Percentiles rank a stretch among this genome's conserved stretches.
These are phyloP conservation scores for Choloepus didactylus DNA, from an alignment of 2,797 vertebrate genomes.

Conservation along the genomic window DNA sequence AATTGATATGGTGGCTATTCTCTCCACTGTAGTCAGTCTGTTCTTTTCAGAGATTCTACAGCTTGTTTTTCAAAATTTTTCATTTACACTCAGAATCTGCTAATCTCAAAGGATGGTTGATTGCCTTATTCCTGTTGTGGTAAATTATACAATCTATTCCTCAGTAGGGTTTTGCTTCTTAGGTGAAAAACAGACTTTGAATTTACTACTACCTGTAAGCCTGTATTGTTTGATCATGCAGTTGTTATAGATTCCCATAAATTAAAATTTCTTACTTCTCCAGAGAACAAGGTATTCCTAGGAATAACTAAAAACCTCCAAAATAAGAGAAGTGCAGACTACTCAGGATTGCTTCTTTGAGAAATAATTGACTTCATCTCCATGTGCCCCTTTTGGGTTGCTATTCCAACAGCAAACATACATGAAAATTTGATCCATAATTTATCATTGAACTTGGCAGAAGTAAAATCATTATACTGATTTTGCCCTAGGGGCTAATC, in stretches of 20 bases:
- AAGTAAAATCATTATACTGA: neutral
- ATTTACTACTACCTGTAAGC: neutral
- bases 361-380: neutral
- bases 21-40: neutral
- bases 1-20: neutral
- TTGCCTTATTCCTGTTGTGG: constrained; percentile 27
- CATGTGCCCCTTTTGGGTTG: neutral
- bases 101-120: constrained; percentile 47
- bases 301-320: constrained; percentile 7
- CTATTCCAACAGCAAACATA: neutral
- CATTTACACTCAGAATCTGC: constrained; percentile 26
- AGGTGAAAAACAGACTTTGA: constrained; percentile 24
- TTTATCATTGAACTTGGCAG: neutral
- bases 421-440: neutral
- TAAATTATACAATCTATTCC: neutral
- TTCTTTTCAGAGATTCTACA: neutral
- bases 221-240: neutral
- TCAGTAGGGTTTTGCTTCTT: constrained; percentile 9
- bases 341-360: neutral
- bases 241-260: constrained; percentile 4
- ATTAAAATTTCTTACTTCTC: neutral
- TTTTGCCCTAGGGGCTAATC: neutral
- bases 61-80: constrained; percentile 2
- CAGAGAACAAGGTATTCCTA: neutral
- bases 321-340: neutral